phyloP scores from a whole-genome alignment of 2,888 invertebrate species.

The Apotomis turbidana region DNA sequence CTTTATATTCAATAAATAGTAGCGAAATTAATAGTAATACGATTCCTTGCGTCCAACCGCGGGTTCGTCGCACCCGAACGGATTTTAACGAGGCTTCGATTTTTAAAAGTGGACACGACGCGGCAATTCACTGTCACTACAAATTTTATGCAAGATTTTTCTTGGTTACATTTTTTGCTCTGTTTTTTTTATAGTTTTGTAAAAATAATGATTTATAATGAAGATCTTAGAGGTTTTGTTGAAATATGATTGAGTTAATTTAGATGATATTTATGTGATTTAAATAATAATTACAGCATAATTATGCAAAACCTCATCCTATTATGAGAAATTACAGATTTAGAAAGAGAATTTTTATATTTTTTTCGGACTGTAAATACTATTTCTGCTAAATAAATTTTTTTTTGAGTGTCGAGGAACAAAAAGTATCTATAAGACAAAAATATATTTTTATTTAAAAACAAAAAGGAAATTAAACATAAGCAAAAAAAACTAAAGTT shows the following conservation, averaged over 20 bases:
- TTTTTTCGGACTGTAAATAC: too few relatives aligned
- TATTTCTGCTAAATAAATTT: too few relatives aligned
- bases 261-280: not conserved
- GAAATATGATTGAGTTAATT: not conserved
- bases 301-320: too few relatives aligned
- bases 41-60: constrained; percentile 34
- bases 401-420: too few relatives aligned
- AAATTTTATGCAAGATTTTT: constrained; percentile 4
- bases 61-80: constrained; percentile 34
- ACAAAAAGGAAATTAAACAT: constrained; percentile 33
- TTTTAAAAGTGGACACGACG: constrained; percentile 47
- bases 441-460: not conserved
- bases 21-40: constrained; percentile 24
- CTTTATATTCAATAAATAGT: not conserved
- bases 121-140: constrained; percentile 30
- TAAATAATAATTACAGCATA: too few relatives aligned
- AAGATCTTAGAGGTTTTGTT: not conserved
- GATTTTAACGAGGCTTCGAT: constrained; percentile 54
- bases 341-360: too few relatives aligned
- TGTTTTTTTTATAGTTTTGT: not conserved
- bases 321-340: too few relatives aligned
- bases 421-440: too few relatives aligned
- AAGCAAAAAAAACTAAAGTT: constrained; percentile 24
- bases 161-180: not conserved
- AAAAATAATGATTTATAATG: not conserved